These are phyloP conservation scores for Therioaphis trifolii DNA, from an alignment of 2,888 invertebrate species.

Conservation along the genomic window DNA sequence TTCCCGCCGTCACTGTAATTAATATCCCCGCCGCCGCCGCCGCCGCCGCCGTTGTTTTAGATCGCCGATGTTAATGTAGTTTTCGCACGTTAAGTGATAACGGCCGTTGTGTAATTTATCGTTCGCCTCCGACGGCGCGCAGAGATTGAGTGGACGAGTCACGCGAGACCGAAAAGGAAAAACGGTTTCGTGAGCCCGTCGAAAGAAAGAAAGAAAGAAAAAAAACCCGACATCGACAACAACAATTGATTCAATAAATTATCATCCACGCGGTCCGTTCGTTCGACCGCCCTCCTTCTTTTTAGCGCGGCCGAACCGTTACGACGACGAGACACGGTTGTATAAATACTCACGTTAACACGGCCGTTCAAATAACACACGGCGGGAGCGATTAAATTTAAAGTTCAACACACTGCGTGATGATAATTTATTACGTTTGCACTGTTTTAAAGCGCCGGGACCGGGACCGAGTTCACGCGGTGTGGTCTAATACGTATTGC, in stretches of 20 bases:
- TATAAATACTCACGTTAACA: background rate
- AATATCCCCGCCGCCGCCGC: background rate
- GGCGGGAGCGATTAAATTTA: too few species aligned
- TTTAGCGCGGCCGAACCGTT: background rate
- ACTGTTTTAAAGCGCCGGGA: too few species aligned
- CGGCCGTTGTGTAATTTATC: conserved; percentile 38
- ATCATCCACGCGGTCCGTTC: background rate
- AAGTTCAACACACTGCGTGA: too few species aligned
- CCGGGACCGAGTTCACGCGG: too few species aligned
- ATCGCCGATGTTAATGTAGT: conserved; percentile 46
- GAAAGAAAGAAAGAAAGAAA: background rate
- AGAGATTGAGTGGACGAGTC: conserved; percentile 35
- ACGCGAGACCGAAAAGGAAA: conserved; percentile 25
- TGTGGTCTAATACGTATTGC: too few species aligned
- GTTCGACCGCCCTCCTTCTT: background rate
- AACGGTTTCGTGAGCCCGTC: conserved; percentile 31
- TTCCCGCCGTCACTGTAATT: background rate
- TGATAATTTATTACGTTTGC: too few species aligned
- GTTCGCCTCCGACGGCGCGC: conserved; percentile 32
- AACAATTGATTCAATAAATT: conserved; percentile 44
- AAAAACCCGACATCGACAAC: background rate
- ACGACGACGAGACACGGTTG: background rate
- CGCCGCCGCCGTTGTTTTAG: background rate
- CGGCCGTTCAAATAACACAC: background rate
- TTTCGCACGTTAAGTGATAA: conserved; percentile 55